Evolutionary conservation across 2,113 vertebrate species (phyloP).

Genomic region (Leucosticte australis): DNA sequence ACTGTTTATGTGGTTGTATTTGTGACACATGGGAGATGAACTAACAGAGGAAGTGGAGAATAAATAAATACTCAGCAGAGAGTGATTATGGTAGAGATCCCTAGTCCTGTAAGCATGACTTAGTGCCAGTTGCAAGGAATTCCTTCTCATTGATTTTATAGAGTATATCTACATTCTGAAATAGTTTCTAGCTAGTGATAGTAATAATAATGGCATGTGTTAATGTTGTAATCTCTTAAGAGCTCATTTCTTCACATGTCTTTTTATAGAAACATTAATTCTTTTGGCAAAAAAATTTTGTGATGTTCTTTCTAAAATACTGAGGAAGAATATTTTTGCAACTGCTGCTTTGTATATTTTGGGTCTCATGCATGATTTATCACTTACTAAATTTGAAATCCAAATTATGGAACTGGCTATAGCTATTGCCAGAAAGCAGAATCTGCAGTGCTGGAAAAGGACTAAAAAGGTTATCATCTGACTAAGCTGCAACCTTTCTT

Average conservation of each 20-base stretch:
- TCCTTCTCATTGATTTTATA: background rate
- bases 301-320: constrained; percentile 61
- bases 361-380: constrained; percentile 72
- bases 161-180: constrained; percentile 1
- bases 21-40: background rate
- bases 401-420: constrained; percentile 67
- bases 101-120: background rate
- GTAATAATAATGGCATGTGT: constrained; percentile 40
- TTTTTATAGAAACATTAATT: constrained; percentile 67
- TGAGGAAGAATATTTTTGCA: constrained; percentile 56
- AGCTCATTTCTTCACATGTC: background rate
- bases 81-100: background rate
- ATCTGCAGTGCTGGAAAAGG: constrained; percentile 47
- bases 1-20: background rate
- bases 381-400: constrained; percentile 74
- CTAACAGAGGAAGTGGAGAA: background rate
- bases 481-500: constrained; percentile 37
- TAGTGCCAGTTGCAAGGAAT: background rate
- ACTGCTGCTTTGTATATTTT: constrained; percentile 64
- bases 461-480: constrained; percentile 47
- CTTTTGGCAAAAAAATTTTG: constrained; percentile 46
- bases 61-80: constrained; percentile 23
- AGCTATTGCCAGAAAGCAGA: constrained; percentile 61
- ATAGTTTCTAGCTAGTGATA: constrained; percentile 20
- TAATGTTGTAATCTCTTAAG: constrained; percentile 37